A percentile compares a stretch with the other conserved stretches of the same genome.
Evolutionary conservation across 2,113 vertebrate genomes (phyloP).

Genomic region (Paralichthys olivaceus): DNA sequence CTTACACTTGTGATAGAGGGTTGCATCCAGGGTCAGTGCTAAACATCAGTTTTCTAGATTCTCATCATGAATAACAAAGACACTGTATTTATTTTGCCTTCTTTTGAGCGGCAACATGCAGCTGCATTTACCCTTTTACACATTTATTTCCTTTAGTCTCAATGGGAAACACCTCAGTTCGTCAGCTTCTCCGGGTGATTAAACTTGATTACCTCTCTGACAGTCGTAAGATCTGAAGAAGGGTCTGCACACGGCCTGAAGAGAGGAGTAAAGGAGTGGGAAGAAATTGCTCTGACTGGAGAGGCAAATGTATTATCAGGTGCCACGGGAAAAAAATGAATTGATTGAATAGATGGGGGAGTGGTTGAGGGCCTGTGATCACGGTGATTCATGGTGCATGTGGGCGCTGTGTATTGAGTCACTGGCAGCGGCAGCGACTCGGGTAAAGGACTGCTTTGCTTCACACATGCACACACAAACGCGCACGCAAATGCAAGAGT

Average conservation of each 20-base stretch:
- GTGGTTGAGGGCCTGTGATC: conserved; percentile 51
- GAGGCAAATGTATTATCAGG: conserved; percentile 53
- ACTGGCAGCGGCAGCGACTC: conserved; percentile 4
- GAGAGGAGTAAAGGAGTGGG: conserved; percentile 49
- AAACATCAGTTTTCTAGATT: not conserved
- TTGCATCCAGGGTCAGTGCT: not conserved
- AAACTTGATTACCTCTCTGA: conserved; percentile 19
- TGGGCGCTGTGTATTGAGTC: conserved; percentile 61
- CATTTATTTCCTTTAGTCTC: conserved; percentile 8
- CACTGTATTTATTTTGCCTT: no score
- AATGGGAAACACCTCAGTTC: not conserved
- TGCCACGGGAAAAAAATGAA: conserved; percentile 47
- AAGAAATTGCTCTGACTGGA: conserved; percentile 50
- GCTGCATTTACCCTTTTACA: not conserved
- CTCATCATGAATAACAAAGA: not conserved
- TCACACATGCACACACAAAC: conserved; percentile 5
- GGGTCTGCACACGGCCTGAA: conserved; percentile 7
- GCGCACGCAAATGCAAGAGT: not conserved
- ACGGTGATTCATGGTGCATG: conserved; percentile 65
- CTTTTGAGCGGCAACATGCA: not conserved
- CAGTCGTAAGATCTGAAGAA: not conserved
- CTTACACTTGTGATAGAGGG: not conserved
- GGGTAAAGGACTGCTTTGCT: conserved; percentile 16
- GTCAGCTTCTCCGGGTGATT: not conserved
- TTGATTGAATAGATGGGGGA: conserved; percentile 62